Percentiles rank a stretch among this genome's conserved stretches.
Conservation (phyloP, 2,888 invertebrate species). For the Carabus problematicus region DNA sequence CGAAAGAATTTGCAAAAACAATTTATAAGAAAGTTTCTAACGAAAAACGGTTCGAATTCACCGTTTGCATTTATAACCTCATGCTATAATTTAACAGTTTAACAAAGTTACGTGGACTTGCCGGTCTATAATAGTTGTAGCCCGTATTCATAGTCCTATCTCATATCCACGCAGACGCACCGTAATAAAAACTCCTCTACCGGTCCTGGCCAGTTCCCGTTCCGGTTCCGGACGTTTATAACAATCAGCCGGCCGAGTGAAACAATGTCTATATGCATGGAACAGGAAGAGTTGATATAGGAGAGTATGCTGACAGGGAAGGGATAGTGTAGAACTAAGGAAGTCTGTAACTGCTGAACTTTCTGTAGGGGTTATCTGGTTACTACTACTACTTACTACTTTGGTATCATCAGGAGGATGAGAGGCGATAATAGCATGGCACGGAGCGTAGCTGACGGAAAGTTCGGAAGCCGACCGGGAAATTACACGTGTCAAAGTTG, state of each 20-base stretch:
- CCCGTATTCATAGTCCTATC: no score
- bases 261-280: background rate
- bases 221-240: background rate
- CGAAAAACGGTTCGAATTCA: slow-evolving; percentile 10
- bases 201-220: background rate
- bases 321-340: background rate
- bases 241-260: background rate
- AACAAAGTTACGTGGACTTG: background rate
- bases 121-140: no score
- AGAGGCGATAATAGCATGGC: slow-evolving; percentile 36
- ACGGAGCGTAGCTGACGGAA: slow-evolving; percentile 44
- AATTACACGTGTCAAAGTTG: slow-evolving; percentile 50
- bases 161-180: background rate
- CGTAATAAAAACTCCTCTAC: slow-evolving; percentile 5
- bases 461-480: slow-evolving; percentile 48
- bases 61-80: slow-evolving; percentile 28
- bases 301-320: background rate
- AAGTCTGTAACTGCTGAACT: slow-evolving; percentile 29
- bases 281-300: background rate
- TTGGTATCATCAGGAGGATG: slow-evolving; percentile 10
- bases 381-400: background rate
- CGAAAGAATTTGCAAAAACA: slow-evolving; percentile 38
- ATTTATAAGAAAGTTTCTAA: slow-evolving; percentile 35
- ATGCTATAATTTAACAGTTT: slow-evolving; percentile 26
- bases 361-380: slow-evolving; percentile 37